Evolutionary conservation across 2,113 vertebrate species (phyloP).

Genomic region (Alligator sinensis): DNA sequence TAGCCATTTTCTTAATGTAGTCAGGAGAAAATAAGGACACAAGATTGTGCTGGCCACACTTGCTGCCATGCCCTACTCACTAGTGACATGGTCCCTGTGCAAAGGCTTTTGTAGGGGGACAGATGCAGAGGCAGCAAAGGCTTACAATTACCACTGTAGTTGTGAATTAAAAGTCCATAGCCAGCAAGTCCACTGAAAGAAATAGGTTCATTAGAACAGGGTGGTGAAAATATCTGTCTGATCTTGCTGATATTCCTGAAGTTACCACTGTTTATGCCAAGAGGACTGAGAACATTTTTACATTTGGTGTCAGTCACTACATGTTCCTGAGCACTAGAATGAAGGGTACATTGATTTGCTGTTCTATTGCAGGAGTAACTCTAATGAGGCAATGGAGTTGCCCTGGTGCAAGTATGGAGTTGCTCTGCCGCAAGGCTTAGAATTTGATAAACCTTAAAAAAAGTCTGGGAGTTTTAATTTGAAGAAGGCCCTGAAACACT

Average conservation of each 20-base stretch:
- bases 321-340: not conserved
- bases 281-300: not conserved
- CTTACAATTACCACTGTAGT: not conserved
- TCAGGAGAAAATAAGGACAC: not conserved
- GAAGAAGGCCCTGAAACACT: no score
- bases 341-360: not conserved
- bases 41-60: not conserved
- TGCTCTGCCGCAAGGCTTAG: not conserved
- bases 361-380: fast-evolving
- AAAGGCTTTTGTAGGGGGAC: not conserved
- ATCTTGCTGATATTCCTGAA: not conserved
- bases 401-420: not conserved
- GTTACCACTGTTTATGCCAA: not conserved
- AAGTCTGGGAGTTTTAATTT: no score
- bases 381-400: fast-evolving
- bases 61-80: not conserved
- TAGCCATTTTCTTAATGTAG: not conserved
- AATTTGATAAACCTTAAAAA: not conserved
- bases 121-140: not conserved
- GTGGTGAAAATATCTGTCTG: not conserved
- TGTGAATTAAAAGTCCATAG: not conserved
- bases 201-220: not conserved
- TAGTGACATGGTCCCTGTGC: not conserved
- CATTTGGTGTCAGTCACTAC: not conserved
- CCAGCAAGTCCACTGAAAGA: not conserved